Conservation (phyloP, 2,888 invertebrate species). For the Eupithecia centaureata region DNA sequence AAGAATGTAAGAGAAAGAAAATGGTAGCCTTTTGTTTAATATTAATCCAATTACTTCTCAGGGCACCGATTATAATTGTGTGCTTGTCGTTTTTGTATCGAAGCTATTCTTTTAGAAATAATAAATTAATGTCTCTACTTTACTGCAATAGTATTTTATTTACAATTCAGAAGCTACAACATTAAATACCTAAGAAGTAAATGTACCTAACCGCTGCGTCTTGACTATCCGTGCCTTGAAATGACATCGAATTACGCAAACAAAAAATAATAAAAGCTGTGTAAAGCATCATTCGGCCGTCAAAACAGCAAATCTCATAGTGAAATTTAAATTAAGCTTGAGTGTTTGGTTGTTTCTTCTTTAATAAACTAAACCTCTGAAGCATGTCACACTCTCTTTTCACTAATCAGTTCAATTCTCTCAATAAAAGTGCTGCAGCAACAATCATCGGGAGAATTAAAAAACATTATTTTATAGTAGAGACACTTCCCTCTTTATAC, state of each 20-base stretch:
- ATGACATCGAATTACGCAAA: too few species aligned
- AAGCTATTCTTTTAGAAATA: neutral
- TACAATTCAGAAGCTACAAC: neutral
- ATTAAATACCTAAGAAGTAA: neutral
- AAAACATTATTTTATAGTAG: too few species aligned
- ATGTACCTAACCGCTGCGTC: neutral
- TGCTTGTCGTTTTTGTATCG: neutral
- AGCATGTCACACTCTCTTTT: too few species aligned
- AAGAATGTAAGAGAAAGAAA: neutral
- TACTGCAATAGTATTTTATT: neutral
- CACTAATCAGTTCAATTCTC: too few species aligned
- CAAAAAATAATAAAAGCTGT: too few species aligned
- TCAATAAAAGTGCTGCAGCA: too few species aligned
- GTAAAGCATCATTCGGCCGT: too few species aligned
- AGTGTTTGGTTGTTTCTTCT: too few species aligned
- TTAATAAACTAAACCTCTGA: too few species aligned
- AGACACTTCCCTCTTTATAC: neutral
- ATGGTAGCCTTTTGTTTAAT: neutral
- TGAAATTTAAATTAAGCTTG: too few species aligned
- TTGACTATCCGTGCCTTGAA: neutral
- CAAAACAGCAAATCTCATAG: too few species aligned
- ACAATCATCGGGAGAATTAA: too few species aligned
- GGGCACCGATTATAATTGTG: neutral
- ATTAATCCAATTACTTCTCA: neutral
- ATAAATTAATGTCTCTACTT: neutral